Conservation (phyloP, 2,888 invertebrate species). For the Microctonus hyperodae region DNA sequence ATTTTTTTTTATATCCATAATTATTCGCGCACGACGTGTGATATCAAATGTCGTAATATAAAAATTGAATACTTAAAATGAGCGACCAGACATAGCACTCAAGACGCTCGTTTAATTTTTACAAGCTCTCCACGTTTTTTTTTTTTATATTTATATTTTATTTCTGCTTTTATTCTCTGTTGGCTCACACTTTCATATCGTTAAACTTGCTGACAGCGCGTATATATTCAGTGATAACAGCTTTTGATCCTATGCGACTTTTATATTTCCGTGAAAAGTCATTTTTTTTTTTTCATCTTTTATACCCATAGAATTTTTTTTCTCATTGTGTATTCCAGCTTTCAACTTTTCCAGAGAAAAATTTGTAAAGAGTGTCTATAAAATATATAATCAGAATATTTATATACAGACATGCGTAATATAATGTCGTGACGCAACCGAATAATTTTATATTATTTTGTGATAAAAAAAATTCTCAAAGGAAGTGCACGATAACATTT, state of each 20-base stretch:
- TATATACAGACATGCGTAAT: neutral
- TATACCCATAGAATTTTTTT: neutral
- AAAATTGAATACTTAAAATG: conserved; percentile 29
- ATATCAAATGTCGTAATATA: neutral
- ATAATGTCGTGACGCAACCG: neutral
- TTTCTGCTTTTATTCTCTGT: neutral
- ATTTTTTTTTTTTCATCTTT: neutral
- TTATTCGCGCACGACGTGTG: neutral
- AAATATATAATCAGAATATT: neutral
- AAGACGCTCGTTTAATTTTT: conserved; percentile 41
- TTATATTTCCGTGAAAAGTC: neutral
- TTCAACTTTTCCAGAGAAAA: neutral
- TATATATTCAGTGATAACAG: neutral
- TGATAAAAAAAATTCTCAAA: neutral
- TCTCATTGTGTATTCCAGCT: neutral
- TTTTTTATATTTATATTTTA: neutral
- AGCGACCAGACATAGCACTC: conserved; percentile 42
- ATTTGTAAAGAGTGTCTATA: neutral
- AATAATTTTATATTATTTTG: neutral
- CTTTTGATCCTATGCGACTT: neutral
- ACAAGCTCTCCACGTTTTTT: conserved; percentile 33
- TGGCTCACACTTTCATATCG: neutral
- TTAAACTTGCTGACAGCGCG: neutral
- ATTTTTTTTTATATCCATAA: neutral
- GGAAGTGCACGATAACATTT: neutral